A percentile compares a stretch with the other conserved stretches of the same genome.
Conservation (phyloP, 2,113 vertebrate species). For the Mormyrus lacerda region DNA sequence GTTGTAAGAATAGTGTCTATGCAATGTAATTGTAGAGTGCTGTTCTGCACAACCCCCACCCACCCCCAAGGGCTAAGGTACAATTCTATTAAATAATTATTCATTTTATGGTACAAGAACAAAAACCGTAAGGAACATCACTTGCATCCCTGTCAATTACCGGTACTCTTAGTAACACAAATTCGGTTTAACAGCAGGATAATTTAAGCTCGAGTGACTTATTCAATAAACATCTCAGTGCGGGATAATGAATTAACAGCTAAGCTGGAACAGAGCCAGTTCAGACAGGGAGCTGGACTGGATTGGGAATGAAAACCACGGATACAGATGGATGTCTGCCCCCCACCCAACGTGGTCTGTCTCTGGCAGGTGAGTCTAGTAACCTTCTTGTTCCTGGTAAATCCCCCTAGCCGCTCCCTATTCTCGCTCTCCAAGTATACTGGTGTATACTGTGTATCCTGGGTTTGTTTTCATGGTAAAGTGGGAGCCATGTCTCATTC, state of each 20-base stretch:
- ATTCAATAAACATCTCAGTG: not conserved
- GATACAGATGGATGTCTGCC: not conserved
- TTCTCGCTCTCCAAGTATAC: not conserved
- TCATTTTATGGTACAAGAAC: not conserved
- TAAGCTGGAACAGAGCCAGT: not conserved
- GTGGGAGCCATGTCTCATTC: not conserved
- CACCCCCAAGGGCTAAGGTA: not conserved
- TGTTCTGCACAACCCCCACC: not conserved
- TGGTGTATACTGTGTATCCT: not conserved
- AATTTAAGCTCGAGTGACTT: not conserved
- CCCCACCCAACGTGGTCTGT: not conserved
- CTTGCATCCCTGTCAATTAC: not conserved
- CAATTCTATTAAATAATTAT: not conserved
- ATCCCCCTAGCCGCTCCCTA: not conserved
- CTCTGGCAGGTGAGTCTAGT: not conserved
- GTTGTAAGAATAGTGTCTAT: not conserved
- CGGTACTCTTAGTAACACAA: not conserved
- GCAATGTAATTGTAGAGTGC: not conserved
- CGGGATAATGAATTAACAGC: not conserved
- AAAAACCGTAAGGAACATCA: not conserved
- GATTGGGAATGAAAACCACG: not conserved
- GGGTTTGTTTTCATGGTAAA: not conserved
- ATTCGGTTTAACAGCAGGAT: not conserved
- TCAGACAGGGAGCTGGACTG: not conserved
- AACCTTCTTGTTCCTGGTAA: not conserved